These are phyloP conservation scores for Labeo calbasu DNA, from an alignment of 2,797 vertebrate species.

Conservation along the genomic window DNA sequence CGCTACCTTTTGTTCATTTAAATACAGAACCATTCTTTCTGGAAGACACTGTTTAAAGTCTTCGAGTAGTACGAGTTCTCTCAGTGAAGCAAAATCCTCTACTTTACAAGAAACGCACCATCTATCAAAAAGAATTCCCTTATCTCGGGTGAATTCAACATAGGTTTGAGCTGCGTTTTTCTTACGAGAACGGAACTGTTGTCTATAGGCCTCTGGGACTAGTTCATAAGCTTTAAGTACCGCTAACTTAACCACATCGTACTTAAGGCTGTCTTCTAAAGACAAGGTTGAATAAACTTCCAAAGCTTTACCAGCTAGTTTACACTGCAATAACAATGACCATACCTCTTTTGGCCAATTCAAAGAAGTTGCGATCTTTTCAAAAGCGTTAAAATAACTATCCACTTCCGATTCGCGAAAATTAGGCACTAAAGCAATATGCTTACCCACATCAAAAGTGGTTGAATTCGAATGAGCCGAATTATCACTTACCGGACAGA, in stretches of 20 bases:
- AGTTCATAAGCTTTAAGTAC: not conserved
- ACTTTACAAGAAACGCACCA: not conserved
- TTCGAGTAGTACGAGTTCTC: not conserved
- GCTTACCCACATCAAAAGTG: slow-evolving; percentile 1
- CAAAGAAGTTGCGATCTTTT: not conserved
- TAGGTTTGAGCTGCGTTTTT: not conserved
- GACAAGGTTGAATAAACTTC: not conserved
- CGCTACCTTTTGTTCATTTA: not conserved
- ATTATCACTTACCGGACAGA: not conserved
- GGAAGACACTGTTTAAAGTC: slow-evolving; percentile 15
- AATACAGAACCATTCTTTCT: not conserved
- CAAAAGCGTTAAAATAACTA: not conserved
- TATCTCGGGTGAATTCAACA: not conserved
- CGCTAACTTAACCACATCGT: not conserved
- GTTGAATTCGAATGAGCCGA: not conserved
- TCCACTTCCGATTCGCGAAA: not conserved
- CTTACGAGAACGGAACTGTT: not conserved
- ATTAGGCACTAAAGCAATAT: not conserved
- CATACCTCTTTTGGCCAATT: not conserved
- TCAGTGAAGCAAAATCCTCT: not conserved
- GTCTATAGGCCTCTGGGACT: not conserved
- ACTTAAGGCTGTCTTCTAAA: not conserved
- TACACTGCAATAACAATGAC: not conserved
- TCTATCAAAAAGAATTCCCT: not conserved
- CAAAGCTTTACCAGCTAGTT: not conserved